A percentile compares a stretch with the other conserved stretches of the same genome.
These are phyloP conservation scores for Lathamus discolor DNA, from an alignment of 2,113 vertebrate species.

Conservation along the genomic window DNA sequence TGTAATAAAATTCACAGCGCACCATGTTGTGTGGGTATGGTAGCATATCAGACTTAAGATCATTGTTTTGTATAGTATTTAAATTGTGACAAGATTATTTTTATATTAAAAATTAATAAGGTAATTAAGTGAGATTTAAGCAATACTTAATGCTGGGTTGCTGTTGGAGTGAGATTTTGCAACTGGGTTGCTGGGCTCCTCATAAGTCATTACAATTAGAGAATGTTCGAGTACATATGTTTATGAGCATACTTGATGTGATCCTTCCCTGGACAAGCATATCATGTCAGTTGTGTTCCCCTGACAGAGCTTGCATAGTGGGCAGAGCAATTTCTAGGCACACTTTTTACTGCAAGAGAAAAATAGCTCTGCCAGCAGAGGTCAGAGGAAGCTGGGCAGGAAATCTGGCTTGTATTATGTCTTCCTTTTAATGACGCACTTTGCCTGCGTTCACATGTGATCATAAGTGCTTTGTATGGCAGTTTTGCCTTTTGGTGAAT, in stretches of 20 bases:
- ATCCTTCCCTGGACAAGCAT: not conserved
- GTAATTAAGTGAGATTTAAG: not conserved
- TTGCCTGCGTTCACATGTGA: slow-evolving; percentile 3
- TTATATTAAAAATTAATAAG: not conserved
- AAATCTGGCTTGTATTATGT: slow-evolving; percentile 18
- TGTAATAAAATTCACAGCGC: not conserved
- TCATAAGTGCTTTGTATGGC: not conserved
- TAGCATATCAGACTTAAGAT: not conserved
- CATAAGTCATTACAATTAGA: not conserved
- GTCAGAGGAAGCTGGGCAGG: slow-evolving; percentile 24
- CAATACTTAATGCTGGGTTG: not conserved
- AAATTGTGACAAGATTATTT: not conserved
- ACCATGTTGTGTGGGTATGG: not conserved
- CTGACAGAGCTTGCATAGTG: not conserved
- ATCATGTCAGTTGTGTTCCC: not conserved
- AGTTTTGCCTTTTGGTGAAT: not conserved
- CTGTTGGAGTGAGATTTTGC: not conserved
- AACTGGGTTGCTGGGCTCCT: not conserved
- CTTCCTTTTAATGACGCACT: slow-evolving; percentile 35
- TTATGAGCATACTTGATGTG: not conserved
- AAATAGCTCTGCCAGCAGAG: not conserved
- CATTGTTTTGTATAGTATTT: not conserved
- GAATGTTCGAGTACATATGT: not conserved
- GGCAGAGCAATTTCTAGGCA: not conserved
- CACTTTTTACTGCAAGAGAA: not conserved